These are phyloP conservation scores for Cyphomyrus discorhynchus DNA, from an alignment of 2,113 vertebrate species.

Conservation along the genomic window DNA sequence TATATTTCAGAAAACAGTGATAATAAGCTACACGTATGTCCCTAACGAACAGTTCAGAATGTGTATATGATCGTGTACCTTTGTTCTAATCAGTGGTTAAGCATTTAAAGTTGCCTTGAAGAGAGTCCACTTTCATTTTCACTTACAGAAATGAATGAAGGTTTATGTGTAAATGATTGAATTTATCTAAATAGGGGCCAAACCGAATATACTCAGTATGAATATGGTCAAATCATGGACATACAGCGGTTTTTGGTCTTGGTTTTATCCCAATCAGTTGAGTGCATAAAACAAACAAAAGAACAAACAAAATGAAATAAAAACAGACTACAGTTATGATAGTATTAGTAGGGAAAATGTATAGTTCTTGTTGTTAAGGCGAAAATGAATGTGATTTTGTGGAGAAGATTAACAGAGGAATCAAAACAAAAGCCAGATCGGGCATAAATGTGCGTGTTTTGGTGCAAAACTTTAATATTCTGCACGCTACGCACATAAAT, in stretches of 20 bases:
- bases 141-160: neutral
- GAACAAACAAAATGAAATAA: neutral
- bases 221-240: neutral
- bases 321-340: neutral
- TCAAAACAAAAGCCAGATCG: neutral
- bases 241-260: neutral
- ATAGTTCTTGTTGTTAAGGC: neutral
- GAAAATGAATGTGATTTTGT: neutral
- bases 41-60: neutral
- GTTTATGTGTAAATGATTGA: neutral
- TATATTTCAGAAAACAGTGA: neutral
- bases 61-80: neutral
- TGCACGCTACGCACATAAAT: slow-evolving; percentile 29
- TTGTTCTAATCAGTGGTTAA: neutral
- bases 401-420: neutral
- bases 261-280: neutral
- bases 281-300: neutral
- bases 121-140: neutral
- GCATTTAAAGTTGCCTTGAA: neutral
- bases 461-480: neutral
- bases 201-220: neutral
- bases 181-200: neutral
- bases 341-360: neutral
- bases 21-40: neutral
- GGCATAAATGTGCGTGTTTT: neutral